A percentile compares a stretch with the other conserved stretches of the same genome.
Conservation (phyloP, 2,797 vertebrate genomes). For the Gallinago nigripennis region DNA sequence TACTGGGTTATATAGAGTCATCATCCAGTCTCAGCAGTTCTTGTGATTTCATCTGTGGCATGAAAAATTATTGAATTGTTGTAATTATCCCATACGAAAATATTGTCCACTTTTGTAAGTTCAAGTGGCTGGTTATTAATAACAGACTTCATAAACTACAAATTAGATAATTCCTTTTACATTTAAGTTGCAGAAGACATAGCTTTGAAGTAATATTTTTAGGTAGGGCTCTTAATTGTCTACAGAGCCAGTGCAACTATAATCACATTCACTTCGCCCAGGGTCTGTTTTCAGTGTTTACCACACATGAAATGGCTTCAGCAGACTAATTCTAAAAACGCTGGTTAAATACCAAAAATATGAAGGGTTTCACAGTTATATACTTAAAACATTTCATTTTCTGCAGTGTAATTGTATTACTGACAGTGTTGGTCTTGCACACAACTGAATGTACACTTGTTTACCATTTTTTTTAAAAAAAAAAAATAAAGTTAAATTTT, state of each 20-base stretch:
- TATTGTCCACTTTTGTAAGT: background rate
- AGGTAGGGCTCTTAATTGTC: background rate
- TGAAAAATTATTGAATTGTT: background rate
- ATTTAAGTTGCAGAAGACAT: background rate
- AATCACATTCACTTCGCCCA: conserved; percentile 27
- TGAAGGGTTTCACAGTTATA: conserved; percentile 41
- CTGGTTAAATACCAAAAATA: conserved; percentile 66
- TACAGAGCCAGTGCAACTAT: conserved; percentile 12
- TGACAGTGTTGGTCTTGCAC: conserved; percentile 50
- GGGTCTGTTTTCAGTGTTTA: conserved; percentile 35
- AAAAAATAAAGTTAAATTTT: conserved; percentile 7
- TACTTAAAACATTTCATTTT: conserved; percentile 58
- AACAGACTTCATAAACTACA: background rate
- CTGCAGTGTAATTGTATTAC: conserved; percentile 58
- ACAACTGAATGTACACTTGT: conserved; percentile 71
- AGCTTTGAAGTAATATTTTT: conserved; percentile 22
- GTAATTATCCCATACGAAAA: background rate
- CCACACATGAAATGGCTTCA: conserved; percentile 39
- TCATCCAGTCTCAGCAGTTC: background rate
- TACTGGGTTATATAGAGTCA: conserved; percentile 22
- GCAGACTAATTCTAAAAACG: conserved; percentile 30
- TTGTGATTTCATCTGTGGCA: conserved; percentile 44
- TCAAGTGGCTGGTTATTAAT: background rate
- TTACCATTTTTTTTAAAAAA: conserved; percentile 37
- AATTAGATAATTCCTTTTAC: conserved; percentile 16